Evolutionary conservation across 2,113 vertebrate genomes (phyloP), one percentile per base, ranked within the genome.

Genomic region (Beaufortia kweichowensis): DNA sequence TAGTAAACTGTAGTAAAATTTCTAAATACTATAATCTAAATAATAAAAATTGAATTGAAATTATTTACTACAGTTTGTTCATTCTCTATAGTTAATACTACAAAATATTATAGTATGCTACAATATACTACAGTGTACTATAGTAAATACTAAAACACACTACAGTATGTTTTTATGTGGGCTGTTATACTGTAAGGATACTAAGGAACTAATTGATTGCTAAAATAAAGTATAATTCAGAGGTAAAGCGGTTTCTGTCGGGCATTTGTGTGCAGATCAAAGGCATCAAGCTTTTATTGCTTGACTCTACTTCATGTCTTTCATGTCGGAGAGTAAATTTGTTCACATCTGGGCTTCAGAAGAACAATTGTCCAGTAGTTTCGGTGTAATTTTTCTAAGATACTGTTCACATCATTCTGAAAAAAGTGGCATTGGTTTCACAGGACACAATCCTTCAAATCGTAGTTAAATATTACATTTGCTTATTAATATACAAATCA

Each of bases 291-390:
- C 11, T 8, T 69, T 69, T 55, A 69, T 69, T 69, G 4, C 48
- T 7, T 35, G 67, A 35, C 67, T 69, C 67, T 28, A 69, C 67
- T 69, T 69, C 28, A 69, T 55, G 48, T 50, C 29, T 69, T 69
- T 69, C 48, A 69, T 69, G 48, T 24, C 48, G 55, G 67, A 68
- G n/a, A 2, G 2, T 28, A 14, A 12, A 69, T 55, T 35, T 69
- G 29, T 69, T 48, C 48, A 35, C 46, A 55, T 50, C 26, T 26
- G 28, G 24, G 28, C 17, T 68, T 50, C 26, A 28, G 53, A 33
- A 33, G 11, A 69, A 53, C 66, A 55, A 69, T 24, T 69, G 53
- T 55, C 67, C 48, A 35, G n/a, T 23, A 23, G 46, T 3, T 55
- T 55, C 4, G 1, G 19, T 61, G 43, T 28, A 41, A 28, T 39